Evolutionary conservation across 2,888 invertebrate species (phyloP), one percentile per base, ranked within the genome.

Genomic region (Drosophila ustulata): DNA sequence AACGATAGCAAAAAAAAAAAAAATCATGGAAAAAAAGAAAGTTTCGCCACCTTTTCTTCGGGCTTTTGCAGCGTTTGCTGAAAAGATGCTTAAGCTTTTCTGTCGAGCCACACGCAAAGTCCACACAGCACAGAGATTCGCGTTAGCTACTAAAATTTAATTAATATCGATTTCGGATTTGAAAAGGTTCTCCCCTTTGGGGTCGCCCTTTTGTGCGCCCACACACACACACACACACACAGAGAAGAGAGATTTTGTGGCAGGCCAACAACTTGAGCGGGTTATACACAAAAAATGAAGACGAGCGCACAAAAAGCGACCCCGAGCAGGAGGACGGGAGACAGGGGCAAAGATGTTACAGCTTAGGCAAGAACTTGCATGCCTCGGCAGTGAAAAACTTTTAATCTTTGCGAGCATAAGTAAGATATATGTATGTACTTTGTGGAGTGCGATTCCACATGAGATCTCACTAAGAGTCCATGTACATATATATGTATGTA

Each of bases 141-240:
- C 77, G 76, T 59, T 71, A 76, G 86, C 88, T 84, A 86, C 87
- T 86, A 88, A 86, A 86, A 89, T 89, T 86, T 86, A 86, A 86
- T 86, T 86, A 89, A 86, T 89, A 86, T 89, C 82, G 89, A 86
- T 86, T 86, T 89, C 73, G 86, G 89, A 87, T 89, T 89, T 84
- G 75, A 78, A 80, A 84, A 85, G 88, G 86, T 82, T 84, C 55
- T 18, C 43, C 28, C 39, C 32, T 13, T 9, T 56, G 66, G 63
- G 71, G 53, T 75, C 55, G 43, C n/a, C 47, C 65, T 55, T 65
- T 75, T 70, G 61, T 75, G 57, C 72, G 56, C 56, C 41, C 57
- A 41, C 51, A 32, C 49, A 49, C 55, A 39, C 47, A 53, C 52
- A 39, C 13, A 3, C 13, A 39, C 34, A 2, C 34, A 18, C 18